These are phyloP conservation scores for Sturnira hondurensis DNA, from an alignment of 2,113 vertebrate species.

Conservation along the genomic window DNA sequence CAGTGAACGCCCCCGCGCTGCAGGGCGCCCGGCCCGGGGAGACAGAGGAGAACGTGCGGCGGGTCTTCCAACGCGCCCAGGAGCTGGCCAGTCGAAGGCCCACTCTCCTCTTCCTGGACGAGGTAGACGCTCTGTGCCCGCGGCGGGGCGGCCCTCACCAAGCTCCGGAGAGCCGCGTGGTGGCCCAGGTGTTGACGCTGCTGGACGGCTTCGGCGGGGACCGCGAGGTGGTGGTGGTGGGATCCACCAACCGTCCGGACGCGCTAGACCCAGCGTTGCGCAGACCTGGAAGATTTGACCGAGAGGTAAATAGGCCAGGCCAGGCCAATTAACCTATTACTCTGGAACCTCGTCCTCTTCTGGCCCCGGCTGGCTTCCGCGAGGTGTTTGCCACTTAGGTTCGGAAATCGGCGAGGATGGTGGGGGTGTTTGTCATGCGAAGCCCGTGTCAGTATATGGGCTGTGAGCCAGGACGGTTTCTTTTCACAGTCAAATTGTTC, in stretches of 20 bases:
- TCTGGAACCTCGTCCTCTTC: not conserved
- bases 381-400: not conserved
- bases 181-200: conserved; percentile 93
- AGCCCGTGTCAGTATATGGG: not conserved
- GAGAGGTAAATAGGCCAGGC: conserved; percentile 83
- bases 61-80: conserved; percentile 84
- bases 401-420: not conserved
- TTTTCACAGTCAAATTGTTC: not conserved
- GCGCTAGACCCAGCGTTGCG: conserved; percentile 91
- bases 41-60: conserved; percentile 90
- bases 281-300: conserved; percentile 93
- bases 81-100: conserved; percentile 84
- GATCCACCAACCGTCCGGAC: conserved; percentile 90
- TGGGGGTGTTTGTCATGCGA: not conserved
- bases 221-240: conserved; percentile 85
- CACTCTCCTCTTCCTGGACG: conserved; percentile 92
- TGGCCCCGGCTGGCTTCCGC: not conserved
- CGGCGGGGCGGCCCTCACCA: conserved; percentile 79
- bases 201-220: conserved; percentile 86
- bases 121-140: conserved; percentile 93
- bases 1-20: conserved; percentile 86
- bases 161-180: conserved; percentile 88
- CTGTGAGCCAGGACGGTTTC: not conserved
- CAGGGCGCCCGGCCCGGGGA: conserved; percentile 93
- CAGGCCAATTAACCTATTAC: too few relatives aligned